Conservation (phyloP, 2,797 vertebrate species). For the Octomys mimax region DNA sequence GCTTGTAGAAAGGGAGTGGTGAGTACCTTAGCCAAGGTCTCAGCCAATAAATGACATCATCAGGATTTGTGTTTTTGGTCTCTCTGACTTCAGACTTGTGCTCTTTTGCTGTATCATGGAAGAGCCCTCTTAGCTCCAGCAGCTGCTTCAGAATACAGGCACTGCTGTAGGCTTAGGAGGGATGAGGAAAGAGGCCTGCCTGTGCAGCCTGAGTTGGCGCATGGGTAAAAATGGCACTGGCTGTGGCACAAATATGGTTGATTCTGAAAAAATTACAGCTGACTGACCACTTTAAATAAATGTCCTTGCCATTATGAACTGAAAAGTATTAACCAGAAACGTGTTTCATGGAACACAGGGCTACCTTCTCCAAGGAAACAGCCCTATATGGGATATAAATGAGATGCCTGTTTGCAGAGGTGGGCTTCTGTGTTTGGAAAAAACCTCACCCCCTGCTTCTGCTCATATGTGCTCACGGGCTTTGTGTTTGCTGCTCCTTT, state of each 20-base stretch:
- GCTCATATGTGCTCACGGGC: background rate
- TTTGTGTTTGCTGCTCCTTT: background rate
- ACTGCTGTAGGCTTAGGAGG: background rate
- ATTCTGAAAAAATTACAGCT: background rate
- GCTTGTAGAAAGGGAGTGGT: background rate
- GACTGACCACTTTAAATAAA: constrained; percentile 34
- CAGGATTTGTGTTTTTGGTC: background rate
- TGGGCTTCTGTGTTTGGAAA: background rate
- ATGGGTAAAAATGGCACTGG: background rate
- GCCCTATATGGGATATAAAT: background rate
- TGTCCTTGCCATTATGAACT: background rate
- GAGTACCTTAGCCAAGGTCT: constrained; percentile 17
- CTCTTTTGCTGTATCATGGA: background rate
- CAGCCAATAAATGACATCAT: background rate
- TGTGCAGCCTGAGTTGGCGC: background rate
- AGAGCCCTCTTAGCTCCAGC: background rate
- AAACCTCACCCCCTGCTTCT: background rate
- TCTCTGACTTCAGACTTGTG: background rate
- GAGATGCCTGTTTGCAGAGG: background rate
- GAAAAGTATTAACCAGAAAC: constrained; percentile 30
- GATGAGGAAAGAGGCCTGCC: background rate
- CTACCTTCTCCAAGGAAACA: background rate
- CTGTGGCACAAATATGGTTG: background rate
- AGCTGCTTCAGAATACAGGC: background rate
- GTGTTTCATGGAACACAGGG: background rate